Evolutionary conservation across 2,797 vertebrate genomes (phyloP).

Genomic region (Cercopithecus mitis): DNA sequence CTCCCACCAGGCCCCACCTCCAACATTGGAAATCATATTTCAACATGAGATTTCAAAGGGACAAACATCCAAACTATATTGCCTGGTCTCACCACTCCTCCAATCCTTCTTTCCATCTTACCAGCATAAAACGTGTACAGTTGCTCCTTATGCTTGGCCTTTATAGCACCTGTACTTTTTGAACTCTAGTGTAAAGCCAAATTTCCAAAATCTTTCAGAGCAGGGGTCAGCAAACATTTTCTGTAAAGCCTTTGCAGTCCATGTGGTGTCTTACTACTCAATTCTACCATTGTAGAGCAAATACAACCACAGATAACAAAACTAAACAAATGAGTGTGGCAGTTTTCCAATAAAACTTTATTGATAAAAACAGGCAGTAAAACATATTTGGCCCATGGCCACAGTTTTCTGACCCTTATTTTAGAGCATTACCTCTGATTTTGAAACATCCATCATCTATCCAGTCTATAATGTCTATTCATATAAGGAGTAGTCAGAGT

Average conservation of each 20-base stretch:
- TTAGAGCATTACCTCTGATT: background rate
- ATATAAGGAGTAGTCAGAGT: background rate
- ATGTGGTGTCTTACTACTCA: background rate
- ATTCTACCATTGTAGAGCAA: background rate
- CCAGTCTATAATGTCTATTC: background rate
- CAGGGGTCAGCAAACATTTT: background rate
- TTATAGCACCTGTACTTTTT: background rate
- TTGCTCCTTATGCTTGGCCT: background rate
- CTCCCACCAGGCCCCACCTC: background rate
- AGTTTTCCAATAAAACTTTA: conserved; percentile 12
- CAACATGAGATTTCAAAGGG: background rate
- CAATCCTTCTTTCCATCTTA: background rate
- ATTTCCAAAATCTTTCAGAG: background rate
- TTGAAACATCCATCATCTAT: background rate
- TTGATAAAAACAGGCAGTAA: background rate
- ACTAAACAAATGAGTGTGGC: background rate
- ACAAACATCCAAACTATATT: background rate
- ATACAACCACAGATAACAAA: background rate
- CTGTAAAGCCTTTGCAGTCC: background rate
- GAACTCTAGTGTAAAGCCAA: background rate
- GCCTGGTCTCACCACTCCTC: background rate
- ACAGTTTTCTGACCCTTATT: background rate
- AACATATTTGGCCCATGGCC: background rate
- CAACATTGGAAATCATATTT: background rate
- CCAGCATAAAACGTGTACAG: background rate